phyloP scores from a whole-genome alignment of 2,797 vertebrate species.

The Microhierax caerulescens region DNA sequence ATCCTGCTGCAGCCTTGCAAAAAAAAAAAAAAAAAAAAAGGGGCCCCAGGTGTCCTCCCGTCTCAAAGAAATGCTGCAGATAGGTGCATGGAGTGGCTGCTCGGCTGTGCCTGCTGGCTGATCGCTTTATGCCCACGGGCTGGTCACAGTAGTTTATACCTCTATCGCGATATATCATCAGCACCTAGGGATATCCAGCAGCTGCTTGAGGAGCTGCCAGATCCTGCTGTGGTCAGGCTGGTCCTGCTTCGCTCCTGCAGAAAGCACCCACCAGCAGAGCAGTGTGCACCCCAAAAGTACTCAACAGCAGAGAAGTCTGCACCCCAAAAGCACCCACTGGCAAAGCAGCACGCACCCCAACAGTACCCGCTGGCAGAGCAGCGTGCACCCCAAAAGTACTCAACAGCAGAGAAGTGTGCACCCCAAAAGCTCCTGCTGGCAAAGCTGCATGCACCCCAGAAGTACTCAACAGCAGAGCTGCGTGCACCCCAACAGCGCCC shows the following conservation, averaged over 20 bases:
- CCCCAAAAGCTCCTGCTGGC: no score
- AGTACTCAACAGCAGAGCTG: no score
- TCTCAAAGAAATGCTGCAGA: background rate
- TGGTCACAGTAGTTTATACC: background rate
- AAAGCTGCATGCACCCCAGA: no score
- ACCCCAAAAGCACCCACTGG: no score
- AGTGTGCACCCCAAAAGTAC: no score
- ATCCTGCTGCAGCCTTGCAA: background rate
- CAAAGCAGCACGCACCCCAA: no score
- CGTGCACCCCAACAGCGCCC: no score
- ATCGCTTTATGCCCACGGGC: rapidly evolving
- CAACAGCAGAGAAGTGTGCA: no score
- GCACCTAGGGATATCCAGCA: background rate
- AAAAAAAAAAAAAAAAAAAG: background rate
- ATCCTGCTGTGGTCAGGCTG: background rate
- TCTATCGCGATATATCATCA: rapidly evolving
- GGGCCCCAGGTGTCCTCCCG: background rate
- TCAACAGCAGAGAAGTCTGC: no score
- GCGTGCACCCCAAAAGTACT: no score
- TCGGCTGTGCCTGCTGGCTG: rapidly evolving
- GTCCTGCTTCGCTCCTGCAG: background rate
- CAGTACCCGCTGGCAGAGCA: no score
- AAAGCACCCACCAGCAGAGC: background rate
- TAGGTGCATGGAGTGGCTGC: background rate
- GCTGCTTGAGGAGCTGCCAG: background rate